Base-by-base conservation (phyloP, 1,140 invertebrate species). In the Paralvinella palmiformis region DNA sequence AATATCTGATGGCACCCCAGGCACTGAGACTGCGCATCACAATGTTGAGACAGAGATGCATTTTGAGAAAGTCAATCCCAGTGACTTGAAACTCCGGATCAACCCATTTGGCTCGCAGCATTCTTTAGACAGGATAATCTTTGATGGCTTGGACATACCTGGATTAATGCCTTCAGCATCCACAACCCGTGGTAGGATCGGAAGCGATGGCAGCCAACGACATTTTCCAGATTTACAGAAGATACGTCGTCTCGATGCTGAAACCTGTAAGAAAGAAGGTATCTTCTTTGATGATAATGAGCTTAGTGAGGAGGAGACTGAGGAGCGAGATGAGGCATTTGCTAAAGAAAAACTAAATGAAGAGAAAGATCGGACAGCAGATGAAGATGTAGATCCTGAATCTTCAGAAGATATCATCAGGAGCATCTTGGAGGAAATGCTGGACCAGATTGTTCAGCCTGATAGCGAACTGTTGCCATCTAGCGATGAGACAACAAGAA, bases 261-360 rank as follows among this genome's bases (percentile, higher is more conserved):
- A 77, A 27, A 81, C 76, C 0, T 79, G 77, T 67, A 45, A 69
- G 37, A 78, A 77, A 60, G 79, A 81, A 68, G 76, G 76, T 27
- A 79, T 80, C 31, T 72, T 69, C 52, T 79, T 78, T 67, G 73
- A 74, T 66, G 71, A 66, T 15, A 78, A 72, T 56, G 84, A 84
- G 5, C 22, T 65, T n/a, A 41, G 37, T 57, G 55, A 13, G 20
- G 10, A n/a, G 20, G 55, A 10, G 27, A 7, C 32, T 31, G 41
- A 53, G 10, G 27, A 10, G 41, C 10, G 3, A 10, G 60, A 62
- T 1, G 60, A 62, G 3, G 45, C 31, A 5, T 20, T 29, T 27
- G 7, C 7, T 17, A 32, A 50, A 31, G 45, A 45, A 10, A 45
- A 62, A 50, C n/a, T 20, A 13, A 57, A 27, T 13, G 22, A 17